Base-by-base conservation (phyloP, 37 sponge, comb jelly and placozoan genomes). In the Chondrilla cf. caribensis region DNA sequence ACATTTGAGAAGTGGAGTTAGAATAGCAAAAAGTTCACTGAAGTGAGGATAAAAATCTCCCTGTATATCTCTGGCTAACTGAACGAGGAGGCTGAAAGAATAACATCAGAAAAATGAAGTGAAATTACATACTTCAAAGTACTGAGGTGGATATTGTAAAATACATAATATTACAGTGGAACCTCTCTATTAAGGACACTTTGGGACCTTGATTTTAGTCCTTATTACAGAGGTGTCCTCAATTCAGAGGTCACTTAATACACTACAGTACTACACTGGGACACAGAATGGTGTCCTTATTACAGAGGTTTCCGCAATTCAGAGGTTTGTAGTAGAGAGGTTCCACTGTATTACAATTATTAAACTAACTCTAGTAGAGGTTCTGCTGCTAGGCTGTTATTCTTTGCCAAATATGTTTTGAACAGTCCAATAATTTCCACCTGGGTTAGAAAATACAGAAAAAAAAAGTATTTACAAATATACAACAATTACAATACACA, bases 11-110 rank as follows among this genome's bases (percentile, higher is more conserved):
- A 94, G 35, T 17, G 86, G 65, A 2, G 84, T 72, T 9, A 97
- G 84, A n/a, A 83, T 64, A 1, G 86, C 38, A 66, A 94, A 94
- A 51, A 97, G 64, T 42, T 87, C 81, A 24, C 31, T 32, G 57
- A 97, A 97, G 84, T 89, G 68, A 24, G 93, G 90, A 54, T 94
- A 94, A 51, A 97, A 94, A 54, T 97, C 93, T 0, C 54, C 37
- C 67, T 97, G 97, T 3, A 97, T 81, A 73, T 97, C 97, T 41
- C 95, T 79, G 29, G 95, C 90, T 29, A 97, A 70, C 84, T 97
- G 94, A 4, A 94, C 90, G 38, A 86, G 59, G 76, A 94, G 66
- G 58, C 92, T 91, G 72, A n/a, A n/a, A n/a, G n/a, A n/a, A n/a
- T n/a, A n/a, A n/a, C n/a, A n/a, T n/a, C n/a, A n/a, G n/a, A n/a